Percentiles rank a stretch among this genome's conserved stretches.
Evolutionary conservation across 2,797 vertebrate species (phyloP).

Genomic region (Epinephelus awoara): DNA sequence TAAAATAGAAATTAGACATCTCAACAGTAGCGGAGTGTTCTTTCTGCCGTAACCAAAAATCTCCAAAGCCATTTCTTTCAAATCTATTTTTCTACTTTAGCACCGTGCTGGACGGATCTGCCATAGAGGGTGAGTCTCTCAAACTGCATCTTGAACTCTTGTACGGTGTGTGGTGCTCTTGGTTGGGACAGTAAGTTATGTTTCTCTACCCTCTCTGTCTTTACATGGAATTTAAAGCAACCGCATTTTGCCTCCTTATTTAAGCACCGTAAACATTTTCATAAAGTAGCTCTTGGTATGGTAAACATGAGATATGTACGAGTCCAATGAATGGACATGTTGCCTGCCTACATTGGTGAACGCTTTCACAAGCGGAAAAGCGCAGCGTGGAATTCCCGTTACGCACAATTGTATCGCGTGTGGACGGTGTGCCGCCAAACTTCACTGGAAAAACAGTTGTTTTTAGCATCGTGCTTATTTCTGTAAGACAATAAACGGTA

Average conservation of each 20-base stretch:
- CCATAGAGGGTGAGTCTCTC: slow-evolving; percentile 70
- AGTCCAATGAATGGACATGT: neutral
- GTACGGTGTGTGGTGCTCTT: neutral
- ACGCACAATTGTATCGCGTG: slow-evolving; percentile 31
- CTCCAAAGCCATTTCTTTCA: neutral
- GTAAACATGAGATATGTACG: neutral
- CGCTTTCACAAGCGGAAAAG: slow-evolving; percentile 17
- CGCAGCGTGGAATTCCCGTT: slow-evolving; percentile 56
- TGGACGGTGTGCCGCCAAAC: neutral
- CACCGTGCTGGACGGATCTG: slow-evolving; percentile 75
- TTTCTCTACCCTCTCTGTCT: neutral
- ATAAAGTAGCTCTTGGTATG: neutral
- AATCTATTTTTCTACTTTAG: slow-evolving; percentile 44
- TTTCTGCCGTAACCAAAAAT: neutral
- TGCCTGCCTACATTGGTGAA: neutral
- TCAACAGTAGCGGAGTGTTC: neutral
- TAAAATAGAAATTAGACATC: neutral
- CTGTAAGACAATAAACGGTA: rapidly evolving
- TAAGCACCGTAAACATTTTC: neutral
- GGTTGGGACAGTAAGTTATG: neutral
- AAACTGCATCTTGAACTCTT: slow-evolving; percentile 52
- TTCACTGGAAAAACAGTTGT: neutral
- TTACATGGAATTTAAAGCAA: neutral
- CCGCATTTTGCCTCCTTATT: neutral
- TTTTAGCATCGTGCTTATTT: neutral